Conservation (phyloP, 2,797 vertebrate genomes). For the Sebastes cheni region DNA sequence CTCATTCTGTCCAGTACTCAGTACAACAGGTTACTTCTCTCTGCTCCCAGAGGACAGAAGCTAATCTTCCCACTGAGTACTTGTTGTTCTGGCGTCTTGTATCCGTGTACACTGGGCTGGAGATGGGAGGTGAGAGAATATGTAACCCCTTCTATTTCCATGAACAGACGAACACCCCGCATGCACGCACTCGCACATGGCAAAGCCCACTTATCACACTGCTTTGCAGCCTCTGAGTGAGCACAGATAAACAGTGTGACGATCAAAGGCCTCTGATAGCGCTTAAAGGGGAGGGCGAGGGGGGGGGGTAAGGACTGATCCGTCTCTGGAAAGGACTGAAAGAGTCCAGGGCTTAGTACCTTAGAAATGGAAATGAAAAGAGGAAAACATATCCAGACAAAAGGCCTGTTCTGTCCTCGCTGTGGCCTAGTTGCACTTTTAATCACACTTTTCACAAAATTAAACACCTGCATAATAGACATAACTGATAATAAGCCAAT, state of each 20-base stretch:
- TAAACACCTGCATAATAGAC: not conserved
- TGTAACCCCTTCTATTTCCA: conserved; percentile 38
- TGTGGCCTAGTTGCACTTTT: conserved; percentile 27
- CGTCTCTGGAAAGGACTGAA: conserved; percentile 58
- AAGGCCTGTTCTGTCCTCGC: conserved; percentile 16
- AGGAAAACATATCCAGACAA: conserved; percentile 42
- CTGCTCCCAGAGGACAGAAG: conserved; percentile 28
- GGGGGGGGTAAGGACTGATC: conserved; percentile 36
- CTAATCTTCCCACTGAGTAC: conserved; percentile 44
- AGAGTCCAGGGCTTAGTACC: conserved; percentile 37
- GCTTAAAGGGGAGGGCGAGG: conserved; percentile 3
- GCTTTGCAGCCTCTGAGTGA: conserved; percentile 61
- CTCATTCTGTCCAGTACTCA: not conserved
- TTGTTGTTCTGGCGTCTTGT: conserved; percentile 34
- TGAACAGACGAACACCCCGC: conserved; percentile 39
- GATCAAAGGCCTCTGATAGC: conserved; percentile 70
- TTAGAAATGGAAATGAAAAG: conserved; percentile 51
- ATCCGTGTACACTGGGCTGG: conserved; percentile 25
- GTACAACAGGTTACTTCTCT: conserved; percentile 45
- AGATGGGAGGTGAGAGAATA: conserved; percentile 33
- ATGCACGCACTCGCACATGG: conserved; percentile 33
- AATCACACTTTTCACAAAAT: conserved; percentile 25
- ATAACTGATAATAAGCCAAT: not conserved
- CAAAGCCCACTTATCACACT: conserved; percentile 68
- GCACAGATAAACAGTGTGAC: conserved; percentile 71